Base-by-base conservation (phyloP, 2,888 invertebrate species). In the Agrotis segetum region DNA sequence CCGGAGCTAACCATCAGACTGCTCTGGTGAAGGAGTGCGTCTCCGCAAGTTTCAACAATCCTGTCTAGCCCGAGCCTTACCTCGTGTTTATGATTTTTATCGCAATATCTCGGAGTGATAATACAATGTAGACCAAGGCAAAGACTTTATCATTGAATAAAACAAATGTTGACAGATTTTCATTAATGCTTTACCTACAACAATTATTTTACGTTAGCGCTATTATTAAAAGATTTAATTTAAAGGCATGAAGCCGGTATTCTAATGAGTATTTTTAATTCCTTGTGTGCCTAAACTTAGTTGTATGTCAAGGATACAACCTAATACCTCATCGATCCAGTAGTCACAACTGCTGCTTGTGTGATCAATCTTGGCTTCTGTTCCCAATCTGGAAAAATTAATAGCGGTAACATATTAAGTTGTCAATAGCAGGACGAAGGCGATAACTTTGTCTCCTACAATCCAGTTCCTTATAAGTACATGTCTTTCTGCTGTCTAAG, bases 51-150 rank as follows among this genome's bases (percentile, higher is more conserved):
- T 24, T 19, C 14, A 40, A 17, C 5, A 24, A 9, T 17, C 17
- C 44, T 3, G 29, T 56, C 7, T 66, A 55, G 5, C 17, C 58
- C n/a, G 7, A 53, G 53, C 68, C 47, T 74, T 66, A 61, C n/a
- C n/a, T 55, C 24, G 61, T 62, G 58, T 68, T 75, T 80, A 62
- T 65, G 9, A 24, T 52, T 53, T 17, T 74, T 69, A 76, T 78
- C 77, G 19, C 44, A 59, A 55, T 69, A 68, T 78, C 65, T 75
- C 16, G 13, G 7, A 63, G 47, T 66, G 74, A 76, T 77, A 78
- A 74, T 67, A 60, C 73, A 82, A 75, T 80, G 88, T 90, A 85
- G 87, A 85, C 40, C 82, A 86, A 85, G 90, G 90, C 88, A 71
- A 82, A 84, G 49, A 55, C 61, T 47, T 77, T 66, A 76, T 81